A percentile compares a stretch with the other conserved stretches of the same genome.
These are phyloP conservation scores for Siderastrea radians DNA, from an alignment of 92 coral and sea anemone species.

Conservation along the genomic window DNA sequence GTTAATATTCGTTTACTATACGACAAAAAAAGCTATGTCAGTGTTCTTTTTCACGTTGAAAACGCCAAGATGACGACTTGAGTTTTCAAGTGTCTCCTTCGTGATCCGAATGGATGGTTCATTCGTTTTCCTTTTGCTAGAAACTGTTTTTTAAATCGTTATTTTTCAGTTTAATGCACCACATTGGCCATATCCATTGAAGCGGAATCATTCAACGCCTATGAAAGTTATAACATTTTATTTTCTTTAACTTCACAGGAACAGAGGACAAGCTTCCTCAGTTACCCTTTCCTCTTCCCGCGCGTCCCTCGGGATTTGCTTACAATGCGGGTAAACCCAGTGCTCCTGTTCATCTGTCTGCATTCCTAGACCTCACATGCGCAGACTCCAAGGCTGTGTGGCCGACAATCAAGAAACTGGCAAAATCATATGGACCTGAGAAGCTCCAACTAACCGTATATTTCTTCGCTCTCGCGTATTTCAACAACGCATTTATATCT, in stretches of 20 bases:
- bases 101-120: too few species aligned
- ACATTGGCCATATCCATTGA: neutral
- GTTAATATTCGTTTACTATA: too few species aligned
- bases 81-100: too few species aligned
- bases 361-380: slow-evolving; percentile 28
- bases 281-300: slow-evolving; percentile 21
- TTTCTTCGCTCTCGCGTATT: slow-evolving; percentile 34
- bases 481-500: slow-evolving; percentile 17
- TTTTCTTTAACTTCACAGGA: neutral
- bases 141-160: too few species aligned
- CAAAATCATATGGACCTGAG: neutral
- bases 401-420: slow-evolving; percentile 23
- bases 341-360: slow-evolving; percentile 12
- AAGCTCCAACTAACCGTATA: slow-evolving; percentile 16
- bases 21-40: too few species aligned
- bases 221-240: neutral
- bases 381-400: slow-evolving; percentile 3
- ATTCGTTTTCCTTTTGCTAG: too few species aligned
- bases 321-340: slow-evolving; percentile 11
- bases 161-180: too few species aligned
- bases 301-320: slow-evolving; percentile 21
- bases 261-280: slow-evolving; percentile 9
- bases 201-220: neutral
- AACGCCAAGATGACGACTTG: too few species aligned
- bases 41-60: too few species aligned